Evolutionary conservation across 2,113 vertebrate genomes (phyloP).

Genomic region (Seriola dumerili): DNA sequence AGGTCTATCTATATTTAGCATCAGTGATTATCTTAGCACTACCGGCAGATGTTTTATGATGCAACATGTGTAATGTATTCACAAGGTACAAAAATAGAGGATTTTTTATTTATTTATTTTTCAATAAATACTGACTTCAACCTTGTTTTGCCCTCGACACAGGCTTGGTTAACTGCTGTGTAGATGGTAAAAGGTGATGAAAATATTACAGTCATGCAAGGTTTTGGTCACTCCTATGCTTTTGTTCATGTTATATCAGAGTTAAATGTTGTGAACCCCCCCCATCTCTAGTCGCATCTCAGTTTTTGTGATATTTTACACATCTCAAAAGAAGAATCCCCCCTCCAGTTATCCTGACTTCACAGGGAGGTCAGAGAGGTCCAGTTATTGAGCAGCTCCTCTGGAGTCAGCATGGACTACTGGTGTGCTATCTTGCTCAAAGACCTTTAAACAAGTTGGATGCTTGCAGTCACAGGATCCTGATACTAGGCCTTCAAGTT

Average conservation of each 20-base stretch:
- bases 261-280: background rate
- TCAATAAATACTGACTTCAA: constrained; percentile 36
- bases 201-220: constrained; percentile 25
- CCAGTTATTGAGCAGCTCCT: constrained; percentile 10
- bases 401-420: background rate
- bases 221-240: background rate
- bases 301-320: background rate
- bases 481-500: constrained; percentile 18
- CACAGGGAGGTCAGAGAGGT: background rate
- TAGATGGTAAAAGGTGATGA: constrained; percentile 45
- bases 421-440: background rate
- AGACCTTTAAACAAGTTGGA: constrained; percentile 27
- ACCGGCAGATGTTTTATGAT: constrained; percentile 59
- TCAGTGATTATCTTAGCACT: constrained; percentile 56
- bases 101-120: too few species aligned
- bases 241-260: too few species aligned
- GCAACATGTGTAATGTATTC: constrained; percentile 56
- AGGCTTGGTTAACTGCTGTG: constrained; percentile 23
- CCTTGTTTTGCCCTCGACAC: constrained; percentile 42
- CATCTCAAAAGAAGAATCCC: background rate
- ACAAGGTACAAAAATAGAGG: constrained; percentile 44
- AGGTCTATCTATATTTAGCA: constrained; percentile 66
- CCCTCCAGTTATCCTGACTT: background rate
- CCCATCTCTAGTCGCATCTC: constrained; percentile 7
- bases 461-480: constrained; percentile 19